Evolutionary conservation across 2,113 vertebrate genomes (phyloP).

Genomic region (Alexandromys fortis): DNA sequence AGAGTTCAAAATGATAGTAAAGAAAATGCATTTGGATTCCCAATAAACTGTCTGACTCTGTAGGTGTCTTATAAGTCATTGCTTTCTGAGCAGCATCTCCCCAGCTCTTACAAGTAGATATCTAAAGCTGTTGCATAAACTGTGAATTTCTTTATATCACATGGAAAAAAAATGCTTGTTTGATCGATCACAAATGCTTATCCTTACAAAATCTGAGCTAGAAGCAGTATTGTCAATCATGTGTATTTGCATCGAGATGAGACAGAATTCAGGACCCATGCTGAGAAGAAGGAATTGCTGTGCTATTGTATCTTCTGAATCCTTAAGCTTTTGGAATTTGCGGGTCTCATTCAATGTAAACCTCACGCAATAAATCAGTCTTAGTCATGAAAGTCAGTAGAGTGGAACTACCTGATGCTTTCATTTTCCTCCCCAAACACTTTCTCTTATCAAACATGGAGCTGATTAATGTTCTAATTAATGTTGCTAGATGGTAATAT

Average conservation of each 20-base stretch:
- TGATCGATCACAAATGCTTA: neutral
- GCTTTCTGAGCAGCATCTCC: neutral
- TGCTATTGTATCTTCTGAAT: neutral
- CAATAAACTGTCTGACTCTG: neutral
- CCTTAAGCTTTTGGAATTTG: neutral
- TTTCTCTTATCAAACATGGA: neutral
- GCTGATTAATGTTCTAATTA: neutral
- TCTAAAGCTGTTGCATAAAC: neutral
- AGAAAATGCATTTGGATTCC: neutral
- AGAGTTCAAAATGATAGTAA: neutral
- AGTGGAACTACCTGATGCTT: neutral
- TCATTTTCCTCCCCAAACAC: neutral
- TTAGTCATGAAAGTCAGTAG: neutral
- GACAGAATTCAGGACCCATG: neutral
- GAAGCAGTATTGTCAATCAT: neutral
- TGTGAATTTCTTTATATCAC: neutral
- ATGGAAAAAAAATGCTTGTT: neutral
- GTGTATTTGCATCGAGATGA: neutral
- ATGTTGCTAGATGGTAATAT: neutral
- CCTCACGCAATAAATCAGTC: neutral
- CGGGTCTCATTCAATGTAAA: neutral
- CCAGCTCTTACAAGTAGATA: neutral
- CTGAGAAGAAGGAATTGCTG: neutral
- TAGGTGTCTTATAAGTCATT: neutral
- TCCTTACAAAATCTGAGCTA: neutral